A percentile compares a stretch with the other conserved stretches of the same genome.
Conservation (phyloP, 2,888 invertebrate genomes). For the Rosalia funebris region DNA sequence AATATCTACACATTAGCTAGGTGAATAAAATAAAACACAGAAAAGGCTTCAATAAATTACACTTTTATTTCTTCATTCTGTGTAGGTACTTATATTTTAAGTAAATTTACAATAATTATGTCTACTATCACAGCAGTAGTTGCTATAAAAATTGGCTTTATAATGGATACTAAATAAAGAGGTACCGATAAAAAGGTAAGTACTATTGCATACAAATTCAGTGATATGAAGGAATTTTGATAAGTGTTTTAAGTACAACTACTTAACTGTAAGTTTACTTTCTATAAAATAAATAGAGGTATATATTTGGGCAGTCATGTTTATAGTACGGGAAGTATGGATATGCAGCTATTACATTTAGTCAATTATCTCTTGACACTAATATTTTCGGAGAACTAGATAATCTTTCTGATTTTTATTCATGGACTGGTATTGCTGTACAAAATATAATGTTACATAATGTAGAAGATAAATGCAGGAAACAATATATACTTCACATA, state of each 20-base stretch:
- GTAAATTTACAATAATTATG: constrained; percentile 34
- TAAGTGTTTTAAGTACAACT: constrained; percentile 46
- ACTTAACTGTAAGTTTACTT: constrained; percentile 41
- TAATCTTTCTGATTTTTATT: background rate
- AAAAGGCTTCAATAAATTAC: no score
- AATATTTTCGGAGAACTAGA: no score
- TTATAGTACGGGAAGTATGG: background rate
- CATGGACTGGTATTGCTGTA: background rate
- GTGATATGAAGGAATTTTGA: constrained; percentile 28
- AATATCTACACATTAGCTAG: no score
- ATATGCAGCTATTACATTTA: no score
- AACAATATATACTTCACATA: no score
- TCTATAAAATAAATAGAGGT: constrained; percentile 11
- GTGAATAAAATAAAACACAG: no score
- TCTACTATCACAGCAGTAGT: constrained; percentile 44
- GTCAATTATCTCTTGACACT: no score
- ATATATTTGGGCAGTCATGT: constrained; percentile 1
- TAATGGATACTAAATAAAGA: background rate
- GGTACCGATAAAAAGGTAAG: constrained; percentile 8
- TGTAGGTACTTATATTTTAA: background rate
- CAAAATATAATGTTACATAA: no score
- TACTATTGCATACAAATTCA: constrained; percentile 15
- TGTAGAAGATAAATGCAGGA: no score
- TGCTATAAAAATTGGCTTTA: constrained; percentile 27
- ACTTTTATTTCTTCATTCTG: constrained; percentile 17